Evolutionary conservation across 1,140 invertebrate genomes (phyloP), one percentile per base, ranked within the genome.

Genomic region (Calosoma granatense): DNA sequence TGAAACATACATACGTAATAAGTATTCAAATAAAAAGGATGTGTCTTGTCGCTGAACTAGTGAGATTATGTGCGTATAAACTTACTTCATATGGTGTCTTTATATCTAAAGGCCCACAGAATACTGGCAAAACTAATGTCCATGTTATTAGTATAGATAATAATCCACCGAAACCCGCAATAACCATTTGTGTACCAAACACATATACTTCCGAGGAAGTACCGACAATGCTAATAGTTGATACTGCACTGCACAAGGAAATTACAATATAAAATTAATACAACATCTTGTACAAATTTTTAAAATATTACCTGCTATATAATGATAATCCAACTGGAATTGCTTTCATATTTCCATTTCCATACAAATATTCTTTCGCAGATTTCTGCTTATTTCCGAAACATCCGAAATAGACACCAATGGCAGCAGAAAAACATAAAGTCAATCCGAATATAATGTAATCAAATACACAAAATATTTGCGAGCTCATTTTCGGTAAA

Each of bases 381-480:
- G 81, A 84, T 36, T 85, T 81, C 65, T 89, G 84, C 60, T 86
- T 86, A 30, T 75, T 77, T 11, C 82, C 81, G 64, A 82, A 85
- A 65, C 82, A 88, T 1, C 83, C 88, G 69, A 88, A 90, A 70
- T 87, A 90, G 1, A 90, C 70, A 0, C 89, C 89, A 56, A 91
- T 88, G 0, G 81, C 67, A 0, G 82, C 73, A 14, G 87, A 89
- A 0, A 83, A 57, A 0, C 77, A 66, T 55, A 90, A 69, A 76
- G 88, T 81, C 1, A 69, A 63, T 0, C 68, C 74, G 63, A 89
- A 88, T 2, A 88, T 74, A 0, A 74, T 61, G 70, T 86, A 87
- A 66, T 88, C 86, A 6, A 36, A 9, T 36, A n/a, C 26, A 9
- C 26, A 6, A 36, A 36, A 36, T 9, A 9, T 9, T 36, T 9